Conservation (phyloP, 2,888 invertebrate genomes). For the Bhutanitis thaidina region DNA sequence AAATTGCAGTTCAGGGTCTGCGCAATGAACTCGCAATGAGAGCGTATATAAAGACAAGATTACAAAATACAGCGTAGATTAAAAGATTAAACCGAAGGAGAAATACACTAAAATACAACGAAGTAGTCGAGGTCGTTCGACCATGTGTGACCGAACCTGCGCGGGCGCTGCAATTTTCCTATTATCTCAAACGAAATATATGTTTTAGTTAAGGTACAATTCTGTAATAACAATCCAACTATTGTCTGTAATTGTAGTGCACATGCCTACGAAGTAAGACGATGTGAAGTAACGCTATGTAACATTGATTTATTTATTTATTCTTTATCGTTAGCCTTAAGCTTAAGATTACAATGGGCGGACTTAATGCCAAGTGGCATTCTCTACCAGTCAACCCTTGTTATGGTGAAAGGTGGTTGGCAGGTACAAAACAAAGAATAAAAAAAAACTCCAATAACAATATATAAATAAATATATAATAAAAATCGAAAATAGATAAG, state of each 20-base stretch:
- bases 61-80: not conserved
- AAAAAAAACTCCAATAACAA: too few species aligned
- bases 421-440: too few species aligned
- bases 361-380: too few species aligned
- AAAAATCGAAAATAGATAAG: too few species aligned
- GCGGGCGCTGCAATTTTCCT: constrained; percentile 8
- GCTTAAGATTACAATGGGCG: too few species aligned
- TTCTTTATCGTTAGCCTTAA: too few species aligned
- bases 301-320: too few species aligned
- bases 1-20: not conserved
- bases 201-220: not conserved
- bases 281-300: too few species aligned
- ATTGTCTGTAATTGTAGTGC: not conserved
- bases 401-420: too few species aligned
- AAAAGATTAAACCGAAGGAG: not conserved
- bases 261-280: too few species aligned
- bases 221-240: not conserved
- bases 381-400: too few species aligned
- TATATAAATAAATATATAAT: too few species aligned
- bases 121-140: not conserved
- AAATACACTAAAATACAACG: not conserved
- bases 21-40: not conserved
- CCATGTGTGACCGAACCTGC: not conserved
- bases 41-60: not conserved
- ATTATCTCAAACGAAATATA: constrained; percentile 9